phyloP scores from a whole-genome alignment of 2,113 vertebrate species.

The Porphyrio hochstetteri region DNA sequence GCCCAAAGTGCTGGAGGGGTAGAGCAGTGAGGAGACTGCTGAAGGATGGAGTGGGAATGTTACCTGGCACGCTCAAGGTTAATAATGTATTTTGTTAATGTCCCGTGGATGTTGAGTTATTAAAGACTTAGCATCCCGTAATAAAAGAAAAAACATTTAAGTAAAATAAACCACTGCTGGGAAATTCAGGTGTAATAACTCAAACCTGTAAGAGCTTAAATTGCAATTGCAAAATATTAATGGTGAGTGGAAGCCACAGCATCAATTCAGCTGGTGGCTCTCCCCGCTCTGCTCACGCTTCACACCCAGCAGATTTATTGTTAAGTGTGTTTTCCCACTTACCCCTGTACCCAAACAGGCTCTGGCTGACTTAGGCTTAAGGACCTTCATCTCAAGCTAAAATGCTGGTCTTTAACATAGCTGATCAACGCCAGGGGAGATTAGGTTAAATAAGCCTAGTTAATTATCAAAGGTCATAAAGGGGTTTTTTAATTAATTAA shows the following conservation, averaged over 20 bases:
- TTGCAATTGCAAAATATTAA: constrained; percentile 41
- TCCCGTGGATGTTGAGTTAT: not conserved
- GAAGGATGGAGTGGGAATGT: not conserved
- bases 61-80: not conserved
- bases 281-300: constrained; percentile 39
- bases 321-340: constrained; percentile 41
- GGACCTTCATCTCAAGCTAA: constrained; percentile 51
- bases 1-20: not conserved
- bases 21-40: not conserved
- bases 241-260: not conserved
- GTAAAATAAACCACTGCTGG: constrained; percentile 16
- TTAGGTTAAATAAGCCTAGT: constrained; percentile 65
- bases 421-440: constrained; percentile 43
- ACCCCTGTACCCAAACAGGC: not conserved
- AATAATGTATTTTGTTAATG: not conserved
- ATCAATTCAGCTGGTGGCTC: constrained; percentile 51
- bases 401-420: constrained; percentile 55
- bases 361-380: constrained; percentile 50
- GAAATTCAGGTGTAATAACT: constrained; percentile 25
- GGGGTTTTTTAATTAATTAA: constrained; percentile 60
- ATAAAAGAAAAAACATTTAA: constrained; percentile 10
- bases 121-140: not conserved
- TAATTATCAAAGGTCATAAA: constrained; percentile 71
- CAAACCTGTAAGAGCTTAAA: not conserved
- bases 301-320: constrained; percentile 52